Evolutionary conservation across 2,113 vertebrate genomes (phyloP).

Genomic region (Peromyscus polionotus): DNA sequence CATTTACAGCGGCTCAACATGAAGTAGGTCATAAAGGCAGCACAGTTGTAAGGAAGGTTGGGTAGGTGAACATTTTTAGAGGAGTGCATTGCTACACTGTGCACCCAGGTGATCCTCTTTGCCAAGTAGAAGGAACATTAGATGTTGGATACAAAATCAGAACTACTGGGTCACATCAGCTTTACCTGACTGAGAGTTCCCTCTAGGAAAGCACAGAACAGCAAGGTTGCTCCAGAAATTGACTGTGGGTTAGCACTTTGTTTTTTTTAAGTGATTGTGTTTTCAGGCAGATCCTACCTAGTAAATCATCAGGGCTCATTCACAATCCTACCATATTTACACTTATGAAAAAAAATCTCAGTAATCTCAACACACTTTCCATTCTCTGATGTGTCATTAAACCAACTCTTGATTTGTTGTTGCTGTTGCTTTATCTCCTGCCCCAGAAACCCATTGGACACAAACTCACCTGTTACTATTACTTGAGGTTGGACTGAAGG

Average conservation of each 20-base stretch:
- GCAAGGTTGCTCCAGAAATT: background rate
- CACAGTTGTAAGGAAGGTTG: background rate
- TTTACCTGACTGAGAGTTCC: background rate
- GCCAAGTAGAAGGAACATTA: background rate
- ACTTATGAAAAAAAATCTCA: background rate
- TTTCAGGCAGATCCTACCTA: background rate
- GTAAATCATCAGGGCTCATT: slow-evolving; percentile 1
- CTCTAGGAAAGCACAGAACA: background rate
- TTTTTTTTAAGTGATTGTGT: slow-evolving; percentile 29
- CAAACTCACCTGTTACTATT: background rate
- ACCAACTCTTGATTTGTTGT: background rate
- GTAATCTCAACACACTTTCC: background rate
- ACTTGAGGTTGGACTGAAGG: background rate
- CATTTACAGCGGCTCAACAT: background rate
- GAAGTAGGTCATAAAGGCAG: background rate
- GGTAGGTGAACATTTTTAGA: background rate
- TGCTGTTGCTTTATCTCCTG: background rate
- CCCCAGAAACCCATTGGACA: background rate
- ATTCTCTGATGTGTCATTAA: background rate
- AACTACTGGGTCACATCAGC: background rate
- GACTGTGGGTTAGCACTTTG: background rate
- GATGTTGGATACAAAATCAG: background rate
- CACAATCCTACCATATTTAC: background rate
- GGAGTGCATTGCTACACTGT: background rate
- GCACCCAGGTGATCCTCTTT: background rate